These are phyloP conservation scores for Parnassius glacialis DNA, from an alignment of 2,888 invertebrate genomes.

Conservation along the genomic window DNA sequence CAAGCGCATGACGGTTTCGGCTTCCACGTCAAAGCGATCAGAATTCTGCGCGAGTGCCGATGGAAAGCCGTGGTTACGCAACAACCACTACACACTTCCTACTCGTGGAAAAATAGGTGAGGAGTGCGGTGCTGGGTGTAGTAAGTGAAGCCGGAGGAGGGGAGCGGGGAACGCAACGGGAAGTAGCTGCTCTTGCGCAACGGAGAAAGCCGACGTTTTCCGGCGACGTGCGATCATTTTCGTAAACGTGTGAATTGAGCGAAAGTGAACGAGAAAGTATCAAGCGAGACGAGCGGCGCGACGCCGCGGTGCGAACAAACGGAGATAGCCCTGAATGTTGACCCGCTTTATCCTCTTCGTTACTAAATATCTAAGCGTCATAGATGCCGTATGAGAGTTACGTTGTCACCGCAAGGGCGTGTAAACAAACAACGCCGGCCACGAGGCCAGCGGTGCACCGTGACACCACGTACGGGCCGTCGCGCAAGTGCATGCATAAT, in stretches of 20 bases:
- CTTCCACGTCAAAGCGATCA: slow-evolving; percentile 33
- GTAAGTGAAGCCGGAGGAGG: slow-evolving; percentile 28
- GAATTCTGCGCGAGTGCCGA: slow-evolving; percentile 47
- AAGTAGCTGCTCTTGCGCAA: slow-evolving; percentile 72
- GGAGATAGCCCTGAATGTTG: slow-evolving; percentile 10
- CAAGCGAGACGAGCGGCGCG: slow-evolving; percentile 27
- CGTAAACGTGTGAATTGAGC: slow-evolving; percentile 78
- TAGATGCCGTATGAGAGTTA: background rate
- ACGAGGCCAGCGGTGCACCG: slow-evolving; percentile 27
- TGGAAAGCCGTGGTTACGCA: slow-evolving; percentile 65
- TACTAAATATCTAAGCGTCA: background rate
- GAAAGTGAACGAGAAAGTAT: slow-evolving; percentile 73
- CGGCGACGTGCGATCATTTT: slow-evolving; percentile 75
- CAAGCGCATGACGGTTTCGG: slow-evolving; percentile 20
- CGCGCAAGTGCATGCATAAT: slow-evolving; percentile 27
- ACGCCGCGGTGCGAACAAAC: slow-evolving; percentile 2
- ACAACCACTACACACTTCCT: slow-evolving; percentile 57
- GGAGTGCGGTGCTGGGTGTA: slow-evolving; percentile 47
- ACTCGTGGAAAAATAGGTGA: slow-evolving; percentile 71
- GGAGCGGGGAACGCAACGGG: slow-evolving; percentile 48
- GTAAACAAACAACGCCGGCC: slow-evolving; percentile 22
- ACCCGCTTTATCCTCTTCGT: slow-evolving; percentile 5
- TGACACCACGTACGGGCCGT: slow-evolving; percentile 4
- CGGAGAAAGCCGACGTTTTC: slow-evolving; percentile 73
- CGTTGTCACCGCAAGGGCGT: slow-evolving; percentile 7